phyloP scores from a whole-genome alignment of 2,888 invertebrate genomes.

The Mellilla xanthometata region DNA sequence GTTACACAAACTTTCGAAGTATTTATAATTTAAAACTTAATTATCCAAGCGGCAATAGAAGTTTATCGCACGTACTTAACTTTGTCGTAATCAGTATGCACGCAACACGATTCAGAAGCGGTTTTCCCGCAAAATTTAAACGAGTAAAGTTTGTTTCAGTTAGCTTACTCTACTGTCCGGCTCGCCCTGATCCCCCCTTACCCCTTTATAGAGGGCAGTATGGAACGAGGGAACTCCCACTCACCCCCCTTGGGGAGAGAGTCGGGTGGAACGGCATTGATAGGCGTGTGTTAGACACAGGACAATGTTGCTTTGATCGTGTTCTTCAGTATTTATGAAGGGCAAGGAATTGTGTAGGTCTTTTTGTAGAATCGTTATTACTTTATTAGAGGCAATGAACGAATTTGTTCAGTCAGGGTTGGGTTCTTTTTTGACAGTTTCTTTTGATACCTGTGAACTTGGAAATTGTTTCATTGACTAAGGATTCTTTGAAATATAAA shows the following conservation, averaged over 20 bases:
- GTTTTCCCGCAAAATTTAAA: conserved; percentile 76
- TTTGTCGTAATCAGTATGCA: conserved; percentile 61
- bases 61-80: conserved; percentile 57
- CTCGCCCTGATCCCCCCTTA: conserved; percentile 35
- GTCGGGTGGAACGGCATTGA: conserved; percentile 46
- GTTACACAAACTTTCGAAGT: conserved; percentile 26
- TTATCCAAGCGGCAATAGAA: conserved; percentile 56
- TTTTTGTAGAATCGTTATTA: conserved; percentile 26
- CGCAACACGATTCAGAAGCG: conserved; percentile 62
- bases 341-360: conserved; percentile 37
- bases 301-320: conserved; percentile 57
- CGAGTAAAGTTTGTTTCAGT: conserved; percentile 80
- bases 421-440: neutral
- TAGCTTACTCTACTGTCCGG: conserved; percentile 72
- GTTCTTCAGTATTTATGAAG: conserved; percentile 46
- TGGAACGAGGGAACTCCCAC: conserved; percentile 17
- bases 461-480: too few relatives aligned
- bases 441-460: neutral
- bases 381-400: conserved; percentile 11
- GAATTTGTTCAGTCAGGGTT: conserved; percentile 11
- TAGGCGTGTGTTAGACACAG: conserved; percentile 59
- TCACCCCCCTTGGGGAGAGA: conserved; percentile 21
- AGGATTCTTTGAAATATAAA: too few relatives aligned
- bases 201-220: conserved; percentile 4
- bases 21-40: conserved; percentile 56